Evolutionary conservation across 2,113 vertebrate genomes (phyloP).

Genomic region (Vulpes vulpes): DNA sequence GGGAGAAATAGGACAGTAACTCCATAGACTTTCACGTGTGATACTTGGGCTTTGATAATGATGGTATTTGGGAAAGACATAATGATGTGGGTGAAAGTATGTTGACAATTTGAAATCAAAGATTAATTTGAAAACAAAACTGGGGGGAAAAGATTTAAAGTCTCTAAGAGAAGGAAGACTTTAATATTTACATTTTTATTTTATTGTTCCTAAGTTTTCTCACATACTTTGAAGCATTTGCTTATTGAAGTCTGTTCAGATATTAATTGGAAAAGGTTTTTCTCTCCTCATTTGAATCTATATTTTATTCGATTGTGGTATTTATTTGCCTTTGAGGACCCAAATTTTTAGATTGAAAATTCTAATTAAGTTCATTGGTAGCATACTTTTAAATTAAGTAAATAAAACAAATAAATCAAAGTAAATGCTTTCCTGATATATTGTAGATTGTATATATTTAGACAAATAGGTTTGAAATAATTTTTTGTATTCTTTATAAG

Average conservation of each 20-base stretch:
- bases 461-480: conserved; percentile 32
- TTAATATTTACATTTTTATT: conserved; percentile 25
- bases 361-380: conserved; percentile 30
- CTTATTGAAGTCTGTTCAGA: conserved; percentile 20
- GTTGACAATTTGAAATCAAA: background rate
- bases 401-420: background rate
- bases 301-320: conserved; percentile 18
- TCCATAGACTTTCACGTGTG: background rate
- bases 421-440: background rate
- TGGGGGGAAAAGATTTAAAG: background rate
- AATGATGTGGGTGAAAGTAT: background rate
- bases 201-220: conserved; percentile 18
- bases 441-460: conserved; percentile 21
- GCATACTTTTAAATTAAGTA: conserved; percentile 30
- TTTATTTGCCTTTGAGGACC: conserved; percentile 9
- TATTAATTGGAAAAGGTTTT: background rate
- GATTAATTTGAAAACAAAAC: conserved; percentile 43
- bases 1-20: conserved; percentile 5
- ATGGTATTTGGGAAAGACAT: conserved; percentile 2
- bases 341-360: conserved; percentile 41
- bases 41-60: background rate
- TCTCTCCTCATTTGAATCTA: background rate
- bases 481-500: conserved; percentile 5
- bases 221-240: background rate
- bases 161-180: conserved; percentile 29